Percentiles rank a stretch among this genome's conserved stretches.
These are phyloP conservation scores for Martes martes DNA, from an alignment of 2,113 vertebrate species.

Conservation along the genomic window DNA sequence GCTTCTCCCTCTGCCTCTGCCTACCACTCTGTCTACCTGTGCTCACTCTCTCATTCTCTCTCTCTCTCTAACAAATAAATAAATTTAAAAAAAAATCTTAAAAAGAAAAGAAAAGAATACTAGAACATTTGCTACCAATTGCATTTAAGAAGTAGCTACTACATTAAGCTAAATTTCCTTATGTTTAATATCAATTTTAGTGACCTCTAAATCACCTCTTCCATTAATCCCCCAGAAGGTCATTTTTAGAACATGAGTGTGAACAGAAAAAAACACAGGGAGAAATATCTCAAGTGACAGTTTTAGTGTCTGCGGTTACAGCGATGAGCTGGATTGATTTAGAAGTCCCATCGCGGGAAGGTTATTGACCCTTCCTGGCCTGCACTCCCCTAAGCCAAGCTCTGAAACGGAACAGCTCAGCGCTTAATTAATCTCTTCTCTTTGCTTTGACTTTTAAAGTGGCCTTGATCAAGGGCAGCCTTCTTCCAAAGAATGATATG, in stretches of 20 bases:
- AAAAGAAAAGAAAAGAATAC: neutral
- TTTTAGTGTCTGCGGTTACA: neutral
- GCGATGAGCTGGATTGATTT: neutral
- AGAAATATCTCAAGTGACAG: neutral
- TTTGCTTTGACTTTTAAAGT: constrained; percentile 45
- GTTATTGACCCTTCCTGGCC: neutral
- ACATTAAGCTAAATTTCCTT: neutral
- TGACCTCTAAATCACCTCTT: neutral
- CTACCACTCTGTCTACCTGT: too few relatives aligned
- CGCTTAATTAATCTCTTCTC: neutral
- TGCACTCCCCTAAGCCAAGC: neutral
- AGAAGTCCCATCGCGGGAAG: neutral
- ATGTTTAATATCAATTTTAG: neutral
- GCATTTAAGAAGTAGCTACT: neutral
- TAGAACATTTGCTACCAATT: neutral
- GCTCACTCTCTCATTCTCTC: too few relatives aligned
- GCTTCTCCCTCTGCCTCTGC: too few relatives aligned
- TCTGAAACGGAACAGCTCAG: neutral
- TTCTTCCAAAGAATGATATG: neutral
- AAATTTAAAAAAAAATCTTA: too few relatives aligned
- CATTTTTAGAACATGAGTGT: neutral
- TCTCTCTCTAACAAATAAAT: too few relatives aligned
- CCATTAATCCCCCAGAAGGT: neutral
- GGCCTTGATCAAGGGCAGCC: neutral
- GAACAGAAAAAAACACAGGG: neutral